Evolutionary conservation across 2,113 vertebrate species (phyloP).

Genomic region (Callithrix jacchus): DNA sequence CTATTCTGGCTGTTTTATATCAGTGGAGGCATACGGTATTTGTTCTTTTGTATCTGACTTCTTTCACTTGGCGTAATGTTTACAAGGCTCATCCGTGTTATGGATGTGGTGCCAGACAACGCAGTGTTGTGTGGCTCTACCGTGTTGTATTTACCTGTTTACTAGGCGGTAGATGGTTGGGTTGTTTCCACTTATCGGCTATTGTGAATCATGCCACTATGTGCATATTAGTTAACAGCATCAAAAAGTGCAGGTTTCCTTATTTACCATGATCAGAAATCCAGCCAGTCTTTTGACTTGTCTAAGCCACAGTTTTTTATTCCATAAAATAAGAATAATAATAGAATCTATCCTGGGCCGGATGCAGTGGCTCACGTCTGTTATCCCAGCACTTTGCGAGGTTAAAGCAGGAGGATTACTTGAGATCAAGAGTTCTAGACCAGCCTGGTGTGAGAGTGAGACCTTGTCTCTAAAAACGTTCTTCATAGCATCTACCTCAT

Average conservation of each 20-base stretch:
- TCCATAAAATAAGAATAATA: neutral
- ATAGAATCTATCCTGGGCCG: too few relatives aligned
- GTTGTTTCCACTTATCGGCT: neutral
- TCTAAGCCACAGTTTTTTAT: neutral
- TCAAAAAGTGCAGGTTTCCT: neutral
- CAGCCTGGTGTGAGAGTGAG: too few relatives aligned
- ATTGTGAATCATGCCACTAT: neutral
- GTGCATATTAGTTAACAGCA: neutral
- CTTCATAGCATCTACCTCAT: too few relatives aligned
- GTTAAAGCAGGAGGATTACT: too few relatives aligned
- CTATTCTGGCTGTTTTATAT: neutral
- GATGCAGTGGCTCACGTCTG: too few relatives aligned
- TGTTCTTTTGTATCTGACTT: neutral
- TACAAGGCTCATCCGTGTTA: fast-evolving
- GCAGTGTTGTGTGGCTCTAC: neutral
- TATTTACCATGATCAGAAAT: neutral
- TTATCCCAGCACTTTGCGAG: too few relatives aligned
- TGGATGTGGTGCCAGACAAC: neutral
- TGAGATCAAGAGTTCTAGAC: too few relatives aligned
- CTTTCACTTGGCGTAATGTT: neutral
- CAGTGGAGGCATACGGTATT: neutral
- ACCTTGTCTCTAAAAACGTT: too few relatives aligned
- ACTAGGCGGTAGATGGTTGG: neutral
- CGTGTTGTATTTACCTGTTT: neutral
- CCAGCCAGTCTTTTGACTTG: neutral